Percentiles rank a stretch among this genome's conserved stretches.
phyloP scores from a whole-genome alignment of 2,797 vertebrate genomes.

The Argyrosomus regius region DNA sequence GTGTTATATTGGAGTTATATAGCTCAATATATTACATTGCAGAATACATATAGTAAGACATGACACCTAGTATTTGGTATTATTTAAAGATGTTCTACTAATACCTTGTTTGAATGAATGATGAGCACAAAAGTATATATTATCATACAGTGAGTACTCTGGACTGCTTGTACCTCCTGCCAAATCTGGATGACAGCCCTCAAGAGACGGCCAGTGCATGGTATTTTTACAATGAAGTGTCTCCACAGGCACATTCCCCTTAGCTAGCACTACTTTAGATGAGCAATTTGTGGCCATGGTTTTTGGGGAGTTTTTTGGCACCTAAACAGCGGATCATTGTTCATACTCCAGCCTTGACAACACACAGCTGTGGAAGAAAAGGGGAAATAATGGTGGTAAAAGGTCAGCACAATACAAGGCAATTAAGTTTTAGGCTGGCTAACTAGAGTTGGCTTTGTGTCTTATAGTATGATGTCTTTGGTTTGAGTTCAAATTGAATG shows the following conservation, averaged over 20 bases:
- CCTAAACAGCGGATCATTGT: constrained; percentile 19
- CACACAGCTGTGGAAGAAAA: constrained; percentile 25
- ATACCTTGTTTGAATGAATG: background rate
- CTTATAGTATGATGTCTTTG: background rate
- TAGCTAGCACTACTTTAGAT: constrained; percentile 2
- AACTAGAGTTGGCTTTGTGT: constrained; percentile 2
- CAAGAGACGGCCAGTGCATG: background rate
- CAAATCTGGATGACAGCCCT: background rate
- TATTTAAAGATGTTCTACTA: background rate
- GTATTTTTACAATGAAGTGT: background rate
- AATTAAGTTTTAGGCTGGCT: background rate
- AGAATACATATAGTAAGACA: background rate
- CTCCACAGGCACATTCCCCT: constrained; percentile 2
- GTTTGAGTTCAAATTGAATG: constrained; percentile 17
- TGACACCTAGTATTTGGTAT: background rate
- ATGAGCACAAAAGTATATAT: background rate
- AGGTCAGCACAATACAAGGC: constrained; percentile 21
- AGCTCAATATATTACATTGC: constrained; percentile 11
- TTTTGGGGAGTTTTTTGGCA: constrained; percentile 11
- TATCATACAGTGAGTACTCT: background rate
- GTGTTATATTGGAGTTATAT: constrained; percentile 33
- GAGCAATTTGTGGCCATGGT: constrained; percentile 24
- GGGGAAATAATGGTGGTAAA: constrained; percentile 2
- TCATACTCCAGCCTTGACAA: constrained; percentile 21
- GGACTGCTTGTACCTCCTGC: background rate